A percentile compares a stretch with the other conserved stretches of the same genome.
Evolutionary conservation across 2,888 invertebrate genomes (phyloP).

Genomic region (Andrena flavipes): DNA sequence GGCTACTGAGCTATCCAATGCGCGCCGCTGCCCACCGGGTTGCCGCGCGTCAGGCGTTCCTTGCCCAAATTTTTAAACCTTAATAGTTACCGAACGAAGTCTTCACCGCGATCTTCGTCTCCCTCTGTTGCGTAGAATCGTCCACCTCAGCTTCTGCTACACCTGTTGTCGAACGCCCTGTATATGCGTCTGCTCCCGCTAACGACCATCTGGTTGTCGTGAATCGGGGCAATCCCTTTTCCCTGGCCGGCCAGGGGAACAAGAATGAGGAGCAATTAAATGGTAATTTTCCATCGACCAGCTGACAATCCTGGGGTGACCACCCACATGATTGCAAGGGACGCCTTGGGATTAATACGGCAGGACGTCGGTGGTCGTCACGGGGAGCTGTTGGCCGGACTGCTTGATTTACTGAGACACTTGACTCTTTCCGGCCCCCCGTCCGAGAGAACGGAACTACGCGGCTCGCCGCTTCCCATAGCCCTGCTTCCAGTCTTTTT

Average conservation of each 20-base stretch:
- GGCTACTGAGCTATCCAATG: no score
- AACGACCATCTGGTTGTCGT: slow-evolving; percentile 1
- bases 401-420: slow-evolving; percentile 84
- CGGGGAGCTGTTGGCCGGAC: slow-evolving; percentile 80
- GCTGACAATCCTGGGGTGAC: slow-evolving; percentile 84
- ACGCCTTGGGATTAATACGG: slow-evolving; percentile 85
- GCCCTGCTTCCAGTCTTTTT: slow-evolving; percentile 86
- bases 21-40: no score
- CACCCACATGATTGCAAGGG: slow-evolving; percentile 85
- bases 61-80: no score
- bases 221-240: neutral
- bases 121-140: no score
- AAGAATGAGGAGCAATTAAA: slow-evolving; percentile 18
- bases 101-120: no score
- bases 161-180: no score
- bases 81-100: no score
- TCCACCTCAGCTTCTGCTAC: no score
- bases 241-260: neutral
- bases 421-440: slow-evolving; percentile 84
- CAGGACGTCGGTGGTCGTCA: slow-evolving; percentile 85
- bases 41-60: no score
- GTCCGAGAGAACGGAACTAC: slow-evolving; percentile 85
- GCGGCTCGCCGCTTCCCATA: slow-evolving; percentile 84
- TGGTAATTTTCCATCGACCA: slow-evolving; percentile 66
- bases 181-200: no score